Evolutionary conservation across 2,113 vertebrate genomes (phyloP).

Genomic region (Pseudorasbora parva): DNA sequence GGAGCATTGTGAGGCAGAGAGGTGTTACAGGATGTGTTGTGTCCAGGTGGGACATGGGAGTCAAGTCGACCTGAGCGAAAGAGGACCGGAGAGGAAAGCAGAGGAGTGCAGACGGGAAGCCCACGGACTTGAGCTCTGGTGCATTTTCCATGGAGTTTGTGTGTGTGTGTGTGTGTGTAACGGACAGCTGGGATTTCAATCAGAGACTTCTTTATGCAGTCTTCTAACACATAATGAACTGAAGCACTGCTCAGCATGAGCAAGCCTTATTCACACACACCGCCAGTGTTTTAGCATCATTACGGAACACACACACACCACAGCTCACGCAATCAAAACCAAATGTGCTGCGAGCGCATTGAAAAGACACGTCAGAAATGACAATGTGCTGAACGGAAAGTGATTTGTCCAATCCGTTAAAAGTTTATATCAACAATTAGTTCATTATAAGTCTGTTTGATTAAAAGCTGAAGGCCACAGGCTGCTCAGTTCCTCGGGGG

Average conservation of each 20-base stretch:
- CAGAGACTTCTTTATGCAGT: conserved; percentile 71
- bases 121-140: conserved; percentile 59
- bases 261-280: conserved; percentile 63
- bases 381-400: conserved; percentile 52
- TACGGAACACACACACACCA: conserved; percentile 42
- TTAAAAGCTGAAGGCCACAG: conserved; percentile 60
- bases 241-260: conserved; percentile 66
- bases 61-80: conserved; percentile 40
- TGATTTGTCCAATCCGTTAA: conserved; percentile 50
- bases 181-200: conserved; percentile 76
- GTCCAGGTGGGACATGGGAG: conserved; percentile 29
- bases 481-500: conserved; percentile 61
- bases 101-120: conserved; percentile 59
- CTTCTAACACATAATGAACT: conserved; percentile 73
- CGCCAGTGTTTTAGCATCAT: conserved; percentile 63
- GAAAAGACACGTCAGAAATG: conserved; percentile 42
- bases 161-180: conserved; percentile 46
- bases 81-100: background rate
- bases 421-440: conserved; percentile 53
- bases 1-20: background rate
- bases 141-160: conserved; percentile 65
- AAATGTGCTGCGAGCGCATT: conserved; percentile 49
- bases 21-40: background rate
- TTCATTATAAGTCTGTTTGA: conserved; percentile 51
- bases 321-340: conserved; percentile 52